Percentiles rank a stretch among this genome's conserved stretches.
Evolutionary conservation across 2,113 vertebrate genomes (phyloP).

Genomic region (Phylloscopus whistleri): DNA sequence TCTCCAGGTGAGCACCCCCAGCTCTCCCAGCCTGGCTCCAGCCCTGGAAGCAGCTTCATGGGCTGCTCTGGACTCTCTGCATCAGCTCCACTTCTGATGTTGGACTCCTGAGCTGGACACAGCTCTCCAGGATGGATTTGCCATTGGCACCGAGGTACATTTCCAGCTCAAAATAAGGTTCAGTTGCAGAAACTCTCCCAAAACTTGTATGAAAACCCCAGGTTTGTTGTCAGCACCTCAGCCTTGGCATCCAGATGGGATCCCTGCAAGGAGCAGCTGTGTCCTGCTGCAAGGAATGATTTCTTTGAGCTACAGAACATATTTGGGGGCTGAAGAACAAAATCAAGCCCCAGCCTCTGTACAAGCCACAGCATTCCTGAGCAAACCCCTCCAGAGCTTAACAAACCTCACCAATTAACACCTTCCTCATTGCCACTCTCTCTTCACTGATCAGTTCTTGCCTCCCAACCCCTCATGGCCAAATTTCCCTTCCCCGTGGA

Average conservation of each 20-base stretch:
- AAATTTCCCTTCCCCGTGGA: neutral
- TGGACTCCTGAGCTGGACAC: neutral
- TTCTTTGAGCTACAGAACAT: neutral
- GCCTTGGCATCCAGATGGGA: neutral
- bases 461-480: neutral
- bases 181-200: neutral
- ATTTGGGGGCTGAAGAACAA: rapidly evolving
- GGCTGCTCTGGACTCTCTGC: rapidly evolving
- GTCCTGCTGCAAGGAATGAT: neutral
- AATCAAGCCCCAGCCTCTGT: neutral
- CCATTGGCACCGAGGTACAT: rapidly evolving
- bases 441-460: neutral
- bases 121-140: neutral
- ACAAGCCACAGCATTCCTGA: neutral
- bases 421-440: neutral
- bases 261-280: neutral
- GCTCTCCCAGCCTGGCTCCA: neutral
- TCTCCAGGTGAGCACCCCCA: neutral
- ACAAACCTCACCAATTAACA: neutral
- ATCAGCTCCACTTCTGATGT: neutral
- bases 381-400: neutral
- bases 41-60: rapidly evolving
- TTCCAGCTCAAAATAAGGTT: neutral
- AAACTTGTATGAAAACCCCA: neutral
- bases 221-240: neutral